Percentiles rank a stretch among this genome's conserved stretches.
These are phyloP conservation scores for Gadus macrocephalus DNA, from an alignment of 2,113 vertebrate species.

Conservation along the genomic window DNA sequence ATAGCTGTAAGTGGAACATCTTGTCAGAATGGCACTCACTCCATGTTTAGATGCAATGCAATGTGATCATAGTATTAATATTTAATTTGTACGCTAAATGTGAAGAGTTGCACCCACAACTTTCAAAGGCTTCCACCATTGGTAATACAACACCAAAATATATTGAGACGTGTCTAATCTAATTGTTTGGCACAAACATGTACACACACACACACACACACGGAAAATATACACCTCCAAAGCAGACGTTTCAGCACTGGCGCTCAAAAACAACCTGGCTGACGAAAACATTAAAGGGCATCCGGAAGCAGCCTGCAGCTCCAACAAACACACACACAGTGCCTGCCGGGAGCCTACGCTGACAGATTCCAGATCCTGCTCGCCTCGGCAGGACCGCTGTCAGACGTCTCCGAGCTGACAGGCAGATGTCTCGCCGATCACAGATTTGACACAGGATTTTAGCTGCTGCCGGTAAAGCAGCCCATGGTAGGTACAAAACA, in stretches of 20 bases:
- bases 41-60: neutral
- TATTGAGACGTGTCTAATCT: neutral
- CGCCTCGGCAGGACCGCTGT: conserved; percentile 20
- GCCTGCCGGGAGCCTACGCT: conserved; percentile 15
- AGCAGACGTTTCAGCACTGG: neutral
- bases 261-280: conserved; percentile 3
- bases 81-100: too few relatives aligned
- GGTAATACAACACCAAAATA: neutral
- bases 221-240: conserved; percentile 3
- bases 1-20: neutral
- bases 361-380: conserved; percentile 29
- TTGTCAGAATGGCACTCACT: neutral
- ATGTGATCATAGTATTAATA: neutral
- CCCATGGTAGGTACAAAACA: neutral
- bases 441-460: conserved; percentile 3
- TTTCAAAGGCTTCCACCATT: neutral
- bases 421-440: conserved; percentile 19
- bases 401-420: conserved; percentile 18
- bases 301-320: conserved; percentile 1
- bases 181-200: neutral
- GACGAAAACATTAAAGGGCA: conserved; percentile 20
- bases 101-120: too few relatives aligned
- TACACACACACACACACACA: conserved; percentile 17
- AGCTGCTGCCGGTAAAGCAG: neutral
- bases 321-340: conserved; percentile 20